Conservation (phyloP, 2,113 vertebrate genomes). For the Pardalotus punctatus region DNA sequence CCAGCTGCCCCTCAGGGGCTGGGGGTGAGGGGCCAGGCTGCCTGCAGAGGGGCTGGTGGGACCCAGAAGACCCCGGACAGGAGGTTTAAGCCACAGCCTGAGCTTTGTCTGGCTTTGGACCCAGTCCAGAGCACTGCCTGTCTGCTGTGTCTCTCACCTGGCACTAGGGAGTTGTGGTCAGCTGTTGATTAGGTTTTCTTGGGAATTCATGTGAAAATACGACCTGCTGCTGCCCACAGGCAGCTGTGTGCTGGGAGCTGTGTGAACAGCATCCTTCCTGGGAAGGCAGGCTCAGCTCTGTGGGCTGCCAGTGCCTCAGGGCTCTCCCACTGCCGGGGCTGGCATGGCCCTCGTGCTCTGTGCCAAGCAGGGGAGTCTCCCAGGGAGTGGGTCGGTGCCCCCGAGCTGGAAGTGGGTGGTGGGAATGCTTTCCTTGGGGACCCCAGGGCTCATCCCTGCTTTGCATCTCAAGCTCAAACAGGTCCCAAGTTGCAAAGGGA, state of each 20-base stretch:
- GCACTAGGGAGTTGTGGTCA: fast-evolving
- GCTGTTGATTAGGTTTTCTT: neutral
- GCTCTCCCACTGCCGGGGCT: neutral
- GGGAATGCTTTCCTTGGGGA: neutral
- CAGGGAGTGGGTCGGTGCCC: fast-evolving
- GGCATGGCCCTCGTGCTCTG: fast-evolving
- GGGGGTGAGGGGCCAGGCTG: fast-evolving
- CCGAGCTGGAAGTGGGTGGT: neutral
- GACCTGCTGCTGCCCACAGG: neutral
- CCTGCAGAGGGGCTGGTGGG: fast-evolving
- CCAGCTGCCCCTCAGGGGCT: fast-evolving
- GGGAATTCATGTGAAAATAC: neutral
- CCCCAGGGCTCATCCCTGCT: neutral
- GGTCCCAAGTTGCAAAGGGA: neutral
- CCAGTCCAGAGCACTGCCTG: fast-evolving
- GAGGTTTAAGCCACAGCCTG: neutral
- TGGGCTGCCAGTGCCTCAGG: neutral
- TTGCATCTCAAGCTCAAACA: neutral
- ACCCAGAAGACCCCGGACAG: fast-evolving
- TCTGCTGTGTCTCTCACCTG: neutral
- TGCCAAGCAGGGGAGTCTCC: neutral
- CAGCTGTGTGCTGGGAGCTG: neutral
- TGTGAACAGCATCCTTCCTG: neutral
- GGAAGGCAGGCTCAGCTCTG: neutral
- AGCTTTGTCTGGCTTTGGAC: neutral